These are phyloP conservation scores for Zosterops lateralis DNA, from an alignment of 2,113 vertebrate genomes.

Conservation along the genomic window DNA sequence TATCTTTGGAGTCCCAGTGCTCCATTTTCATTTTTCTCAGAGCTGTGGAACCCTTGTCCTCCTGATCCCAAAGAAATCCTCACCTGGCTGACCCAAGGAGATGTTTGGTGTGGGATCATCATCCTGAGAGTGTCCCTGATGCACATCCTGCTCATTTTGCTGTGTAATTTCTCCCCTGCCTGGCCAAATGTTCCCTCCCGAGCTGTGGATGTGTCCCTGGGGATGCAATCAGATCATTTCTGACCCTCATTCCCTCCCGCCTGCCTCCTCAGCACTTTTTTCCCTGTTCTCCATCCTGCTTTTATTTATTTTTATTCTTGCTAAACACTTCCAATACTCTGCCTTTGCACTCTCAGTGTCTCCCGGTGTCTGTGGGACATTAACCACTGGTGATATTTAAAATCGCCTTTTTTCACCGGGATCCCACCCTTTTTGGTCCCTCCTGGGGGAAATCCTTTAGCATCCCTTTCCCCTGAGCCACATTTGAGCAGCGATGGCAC, in stretches of 20 bases:
- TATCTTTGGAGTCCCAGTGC: no score
- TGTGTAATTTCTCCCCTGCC: neutral
- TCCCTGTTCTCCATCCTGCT: neutral
- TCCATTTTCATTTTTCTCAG: neutral
- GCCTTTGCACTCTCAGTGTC: fast-evolving
- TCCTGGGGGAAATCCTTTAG: neutral
- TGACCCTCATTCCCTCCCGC: neutral
- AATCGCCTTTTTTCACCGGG: neutral
- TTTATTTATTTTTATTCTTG: neutral
- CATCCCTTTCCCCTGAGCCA: fast-evolving
- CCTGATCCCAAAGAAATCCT: neutral
- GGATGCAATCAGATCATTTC: neutral
- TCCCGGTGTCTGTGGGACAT: neutral
- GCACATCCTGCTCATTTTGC: fast-evolving
- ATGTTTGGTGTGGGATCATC: neutral
- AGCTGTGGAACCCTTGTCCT: neutral
- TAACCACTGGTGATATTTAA: neutral
- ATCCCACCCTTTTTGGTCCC: neutral
- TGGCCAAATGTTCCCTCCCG: neutral
- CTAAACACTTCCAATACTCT: fast-evolving
- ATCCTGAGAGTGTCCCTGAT: fast-evolving
- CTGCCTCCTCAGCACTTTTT: neutral
- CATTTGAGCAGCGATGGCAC: neutral
- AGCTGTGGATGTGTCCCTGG: neutral
- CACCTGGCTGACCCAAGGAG: neutral